Conservation (phyloP, 2,113 vertebrate genomes). For the Saccopteryx bilineata region DNA sequence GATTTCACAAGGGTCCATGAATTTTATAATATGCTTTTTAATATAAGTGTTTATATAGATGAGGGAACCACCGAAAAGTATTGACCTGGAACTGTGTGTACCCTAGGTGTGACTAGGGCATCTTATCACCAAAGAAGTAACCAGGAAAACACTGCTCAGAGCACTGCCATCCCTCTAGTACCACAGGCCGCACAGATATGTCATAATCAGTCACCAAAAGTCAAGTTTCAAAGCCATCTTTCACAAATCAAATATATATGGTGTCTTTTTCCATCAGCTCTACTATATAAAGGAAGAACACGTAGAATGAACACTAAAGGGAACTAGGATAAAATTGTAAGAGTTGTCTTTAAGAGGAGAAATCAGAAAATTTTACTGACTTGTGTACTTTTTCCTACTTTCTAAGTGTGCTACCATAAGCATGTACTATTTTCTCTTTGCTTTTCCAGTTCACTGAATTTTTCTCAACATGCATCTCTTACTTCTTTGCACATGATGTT, state of each 20-base stretch:
- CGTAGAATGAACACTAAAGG: not conserved
- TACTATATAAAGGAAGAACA: conserved; percentile 31
- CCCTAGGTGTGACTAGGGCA: not conserved
- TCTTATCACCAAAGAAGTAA: not conserved
- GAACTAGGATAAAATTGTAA: conserved; percentile 2
- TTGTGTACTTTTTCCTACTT: conserved; percentile 50
- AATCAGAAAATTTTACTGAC: conserved; percentile 5
- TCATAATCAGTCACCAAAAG: not conserved
- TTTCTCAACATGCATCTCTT: not conserved
- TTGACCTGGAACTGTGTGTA: not conserved
- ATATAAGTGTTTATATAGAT: not conserved
- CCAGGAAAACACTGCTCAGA: not conserved
- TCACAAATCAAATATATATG: not conserved
- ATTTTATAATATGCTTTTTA: conserved; percentile 35
- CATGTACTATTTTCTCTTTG: conserved; percentile 15
- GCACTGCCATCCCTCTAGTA: not conserved
- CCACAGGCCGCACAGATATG: not conserved
- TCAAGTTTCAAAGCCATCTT: not conserved
- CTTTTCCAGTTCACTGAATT: not conserved
- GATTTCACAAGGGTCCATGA: not conserved
- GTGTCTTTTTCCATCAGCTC: not conserved
- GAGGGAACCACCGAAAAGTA: not conserved
- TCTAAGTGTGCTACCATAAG: conserved; percentile 34
- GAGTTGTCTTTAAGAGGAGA: conserved; percentile 11
- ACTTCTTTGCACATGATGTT: not conserved